Base-by-base conservation (phyloP, 1,140 invertebrate species). In the Heliconius hermathena region DNA sequence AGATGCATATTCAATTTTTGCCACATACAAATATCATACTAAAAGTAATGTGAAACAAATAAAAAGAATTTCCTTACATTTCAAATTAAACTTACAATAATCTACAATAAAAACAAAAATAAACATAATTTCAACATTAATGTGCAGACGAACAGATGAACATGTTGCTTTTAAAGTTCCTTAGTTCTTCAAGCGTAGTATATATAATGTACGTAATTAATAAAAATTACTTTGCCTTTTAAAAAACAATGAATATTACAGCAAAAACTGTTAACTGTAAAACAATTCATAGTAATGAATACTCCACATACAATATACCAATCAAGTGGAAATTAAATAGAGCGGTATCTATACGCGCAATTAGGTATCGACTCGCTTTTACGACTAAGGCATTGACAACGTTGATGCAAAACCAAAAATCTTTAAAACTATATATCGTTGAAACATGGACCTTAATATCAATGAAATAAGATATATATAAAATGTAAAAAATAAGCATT, bases 211-310 rank as follows among this genome's bases (percentile, higher is more conserved):
- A 16, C 16, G 26, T 29, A 66, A 66, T 66, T 66, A 66, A 66
- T 66, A 66, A 66, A 26, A 66, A 66, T 66, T 66, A 29, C 60
- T 29, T 2, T 29, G n/a, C 9, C 3, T 8, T 9, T 26, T 29
- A 22, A 57, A 57, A 26, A 66, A 66, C 13, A 22, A 66, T 16
- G 4, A 66, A 3, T 66, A 60, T 22, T 29, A 66, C 22, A 29
- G 26, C 26, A 66, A 66, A 66, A 66, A 66, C 60, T 9, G 54
- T 29, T 29, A 66, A 76, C 9, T 72, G 85, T 84, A 78, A 88
- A 87, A 91, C 89, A 90, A 93, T 92, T 92, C 87, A 91, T 91
- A 88, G 90, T 87, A 91, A 93, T 93, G 91, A 91, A 92, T 91
- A 89, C 86, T 86, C 90, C 88, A 84, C 82, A 85, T 78, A 84